Percentiles rank a stretch among this genome's conserved stretches.
Evolutionary conservation across 2,797 vertebrate species (phyloP).

Genomic region (Champsocephalus gunnari): DNA sequence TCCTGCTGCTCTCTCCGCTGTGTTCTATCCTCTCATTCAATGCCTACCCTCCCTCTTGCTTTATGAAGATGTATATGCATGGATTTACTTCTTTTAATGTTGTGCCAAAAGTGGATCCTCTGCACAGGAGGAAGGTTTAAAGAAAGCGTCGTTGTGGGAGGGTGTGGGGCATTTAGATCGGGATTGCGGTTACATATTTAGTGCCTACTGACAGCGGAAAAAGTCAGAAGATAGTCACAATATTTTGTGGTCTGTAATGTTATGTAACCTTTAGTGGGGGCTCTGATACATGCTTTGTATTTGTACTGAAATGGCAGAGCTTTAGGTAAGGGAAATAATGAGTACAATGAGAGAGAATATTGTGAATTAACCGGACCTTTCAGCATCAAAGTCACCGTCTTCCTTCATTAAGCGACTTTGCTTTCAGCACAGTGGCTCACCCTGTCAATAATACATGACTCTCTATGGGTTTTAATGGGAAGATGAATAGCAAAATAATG

Average conservation of each 20-base stretch:
- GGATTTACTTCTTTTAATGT: conserved; percentile 67
- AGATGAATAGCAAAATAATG: conserved; percentile 27
- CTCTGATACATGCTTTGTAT: neutral
- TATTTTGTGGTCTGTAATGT: conserved; percentile 32
- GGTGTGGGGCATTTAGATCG: conserved; percentile 43
- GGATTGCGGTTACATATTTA: conserved; percentile 69
- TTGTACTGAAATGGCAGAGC: conserved; percentile 36
- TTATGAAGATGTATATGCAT: conserved; percentile 61
- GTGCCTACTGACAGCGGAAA: conserved; percentile 42
- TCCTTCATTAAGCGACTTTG: conserved; percentile 30
- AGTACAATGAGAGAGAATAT: conserved; percentile 14
- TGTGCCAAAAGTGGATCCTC: conserved; percentile 60
- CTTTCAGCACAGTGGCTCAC: conserved; percentile 13
- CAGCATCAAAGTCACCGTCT: conserved; percentile 39
- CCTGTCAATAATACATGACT: conserved; percentile 42
- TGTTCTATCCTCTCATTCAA: conserved; percentile 30
- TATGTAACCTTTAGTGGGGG: conserved; percentile 5
- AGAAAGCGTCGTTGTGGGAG: conserved; percentile 39
- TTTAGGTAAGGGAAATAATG: conserved; percentile 59
- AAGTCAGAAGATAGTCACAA: conserved; percentile 7
- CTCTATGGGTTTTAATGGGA: conserved; percentile 7
- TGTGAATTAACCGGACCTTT: conserved; percentile 25
- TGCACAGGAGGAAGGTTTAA: conserved; percentile 51
- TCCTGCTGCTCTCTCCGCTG: conserved; percentile 29
- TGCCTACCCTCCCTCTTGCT: conserved; percentile 19